Conservation (phyloP, 2,888 invertebrate genomes). For the Lasioglossum figueresi region DNA sequence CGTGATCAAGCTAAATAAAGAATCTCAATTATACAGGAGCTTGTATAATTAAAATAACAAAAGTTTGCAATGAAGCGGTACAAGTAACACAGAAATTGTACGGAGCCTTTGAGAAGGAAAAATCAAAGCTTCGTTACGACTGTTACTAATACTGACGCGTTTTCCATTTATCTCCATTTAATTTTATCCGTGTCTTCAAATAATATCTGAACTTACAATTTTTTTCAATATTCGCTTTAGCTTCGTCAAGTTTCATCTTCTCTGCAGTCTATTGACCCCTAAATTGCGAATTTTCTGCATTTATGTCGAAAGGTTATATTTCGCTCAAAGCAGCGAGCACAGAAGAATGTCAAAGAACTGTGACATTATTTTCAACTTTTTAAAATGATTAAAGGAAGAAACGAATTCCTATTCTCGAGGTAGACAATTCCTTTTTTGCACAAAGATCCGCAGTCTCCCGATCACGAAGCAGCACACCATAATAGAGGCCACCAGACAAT, state of each 20-base stretch:
- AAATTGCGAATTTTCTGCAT: too few relatives aligned
- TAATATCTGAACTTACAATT: background rate
- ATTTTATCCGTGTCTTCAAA: background rate
- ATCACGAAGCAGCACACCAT: background rate
- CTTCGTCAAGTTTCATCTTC: background rate
- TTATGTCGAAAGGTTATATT: too few relatives aligned
- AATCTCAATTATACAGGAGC: background rate
- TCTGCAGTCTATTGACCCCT: too few relatives aligned
- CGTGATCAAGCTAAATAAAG: background rate
- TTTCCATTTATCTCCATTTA: background rate
- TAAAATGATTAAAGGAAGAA: background rate
- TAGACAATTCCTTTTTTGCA: background rate
- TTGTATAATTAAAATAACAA: constrained; percentile 59
- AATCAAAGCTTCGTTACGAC: background rate
- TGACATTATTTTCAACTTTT: background rate
- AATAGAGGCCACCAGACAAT: background rate
- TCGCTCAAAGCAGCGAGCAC: background rate
- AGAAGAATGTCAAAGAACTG: background rate
- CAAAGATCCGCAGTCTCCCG: background rate
- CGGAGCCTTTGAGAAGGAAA: constrained; percentile 14
- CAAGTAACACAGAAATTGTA: constrained; percentile 54
- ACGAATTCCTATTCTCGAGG: background rate
- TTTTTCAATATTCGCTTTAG: background rate
- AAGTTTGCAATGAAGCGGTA: constrained; percentile 52
- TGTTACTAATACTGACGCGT: background rate